A percentile compares a stretch with the other conserved stretches of the same genome.
phyloP scores from a whole-genome alignment of 2,113 vertebrate genomes.

The Hystrix cristata region DNA sequence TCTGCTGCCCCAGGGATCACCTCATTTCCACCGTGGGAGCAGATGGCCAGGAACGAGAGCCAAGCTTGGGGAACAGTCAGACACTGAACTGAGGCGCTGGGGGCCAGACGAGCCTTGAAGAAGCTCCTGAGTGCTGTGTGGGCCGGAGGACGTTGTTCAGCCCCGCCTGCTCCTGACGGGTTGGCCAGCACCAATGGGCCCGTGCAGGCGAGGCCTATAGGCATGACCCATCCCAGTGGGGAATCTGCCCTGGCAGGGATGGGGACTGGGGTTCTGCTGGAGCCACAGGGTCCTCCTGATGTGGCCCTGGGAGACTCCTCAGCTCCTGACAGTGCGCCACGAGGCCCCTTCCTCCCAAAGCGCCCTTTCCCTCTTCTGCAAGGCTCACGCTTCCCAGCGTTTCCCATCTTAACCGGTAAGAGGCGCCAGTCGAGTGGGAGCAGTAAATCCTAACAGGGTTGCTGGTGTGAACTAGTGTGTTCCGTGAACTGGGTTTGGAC shows the following conservation, averaged over 20 bases:
- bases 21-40: background rate
- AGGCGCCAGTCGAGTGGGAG: rapidly evolving
- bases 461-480: background rate
- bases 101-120: background rate
- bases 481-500: background rate
- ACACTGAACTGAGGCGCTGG: background rate
- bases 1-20: constrained; percentile 45
- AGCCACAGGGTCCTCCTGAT: background rate
- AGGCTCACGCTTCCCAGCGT: background rate
- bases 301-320: background rate
- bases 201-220: no score
- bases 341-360: no score
- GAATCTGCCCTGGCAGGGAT: background rate
- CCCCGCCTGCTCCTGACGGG: background rate
- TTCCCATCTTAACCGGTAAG: background rate
- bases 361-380: background rate
- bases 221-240: background rate
- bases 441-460: background rate
- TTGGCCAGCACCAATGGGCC: no score
- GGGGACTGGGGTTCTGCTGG: background rate
- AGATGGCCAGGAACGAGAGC: constrained; percentile 68
- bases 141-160: background rate
- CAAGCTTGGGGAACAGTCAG: background rate
- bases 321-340: background rate
- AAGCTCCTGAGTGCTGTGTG: background rate